Conservation (phyloP, 2,888 invertebrate genomes). For the Leucophenga maculata region DNA sequence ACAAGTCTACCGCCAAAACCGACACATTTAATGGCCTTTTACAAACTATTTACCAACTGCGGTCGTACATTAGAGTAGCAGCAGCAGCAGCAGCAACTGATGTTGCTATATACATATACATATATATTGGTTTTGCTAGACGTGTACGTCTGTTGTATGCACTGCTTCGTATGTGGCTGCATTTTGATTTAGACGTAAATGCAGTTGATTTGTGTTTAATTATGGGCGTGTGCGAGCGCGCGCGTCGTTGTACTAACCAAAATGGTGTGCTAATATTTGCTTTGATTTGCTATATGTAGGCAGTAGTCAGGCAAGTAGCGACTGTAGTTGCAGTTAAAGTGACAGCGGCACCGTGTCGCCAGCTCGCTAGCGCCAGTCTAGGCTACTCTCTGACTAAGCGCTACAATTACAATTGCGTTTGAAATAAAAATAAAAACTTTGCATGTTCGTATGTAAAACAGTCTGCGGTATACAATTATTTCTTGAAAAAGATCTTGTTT, state of each 20-base stretch:
- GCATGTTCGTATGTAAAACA: neutral
- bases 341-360: neutral
- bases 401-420: no score
- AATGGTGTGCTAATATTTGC: constrained; percentile 23
- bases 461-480: neutral
- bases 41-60: constrained; percentile 14
- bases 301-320: neutral
- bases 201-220: constrained; percentile 17
- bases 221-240: constrained; percentile 10
- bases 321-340: neutral
- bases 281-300: constrained; percentile 12
- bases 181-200: constrained; percentile 19
- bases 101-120: neutral
- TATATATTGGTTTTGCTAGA: no score
- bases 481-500: no score
- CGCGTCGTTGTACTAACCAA: constrained; percentile 2
- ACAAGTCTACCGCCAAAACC: constrained; percentile 38
- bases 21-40: constrained; percentile 17
- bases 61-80: neutral
- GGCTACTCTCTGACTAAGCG: no score
- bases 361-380: no score
- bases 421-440: no score
- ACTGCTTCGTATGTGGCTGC: neutral
- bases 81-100: no score
- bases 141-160: no score